Percentiles rank a stretch among this genome's conserved stretches.
Conservation (phyloP, 2,888 invertebrate species). For the Seira musarum region DNA sequence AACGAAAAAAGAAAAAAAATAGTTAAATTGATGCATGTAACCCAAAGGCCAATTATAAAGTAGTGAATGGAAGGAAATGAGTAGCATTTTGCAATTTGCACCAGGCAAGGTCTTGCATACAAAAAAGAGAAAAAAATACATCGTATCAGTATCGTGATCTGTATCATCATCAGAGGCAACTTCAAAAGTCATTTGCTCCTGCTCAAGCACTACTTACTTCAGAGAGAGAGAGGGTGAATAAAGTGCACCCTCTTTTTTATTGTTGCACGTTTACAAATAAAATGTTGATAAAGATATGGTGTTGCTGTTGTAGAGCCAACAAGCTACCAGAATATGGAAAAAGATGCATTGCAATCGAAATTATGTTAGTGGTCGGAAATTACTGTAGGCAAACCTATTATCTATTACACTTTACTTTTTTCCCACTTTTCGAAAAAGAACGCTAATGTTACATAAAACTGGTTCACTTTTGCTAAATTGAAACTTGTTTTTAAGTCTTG, state of each 20-base stretch:
- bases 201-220: too few species aligned
- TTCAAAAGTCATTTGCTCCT: background rate
- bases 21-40: conserved; percentile 40
- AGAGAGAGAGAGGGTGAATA: too few species aligned
- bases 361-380: conserved; percentile 58
- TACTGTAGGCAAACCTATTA: conserved; percentile 47
- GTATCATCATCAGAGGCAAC: background rate
- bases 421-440: conserved; percentile 24
- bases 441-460: conserved; percentile 41
- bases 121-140: conserved; percentile 12
- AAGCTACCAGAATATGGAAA: too few species aligned
- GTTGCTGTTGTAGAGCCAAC: too few species aligned
- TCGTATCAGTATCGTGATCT: too few species aligned
- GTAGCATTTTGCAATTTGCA: conserved; percentile 52
- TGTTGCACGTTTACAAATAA: conserved; percentile 26
- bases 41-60: conserved; percentile 46
- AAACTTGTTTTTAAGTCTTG: conserved; percentile 40
- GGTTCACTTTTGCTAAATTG: conserved; percentile 52
- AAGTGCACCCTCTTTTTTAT: background rate
- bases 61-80: conserved; percentile 36
- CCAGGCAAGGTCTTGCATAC: conserved; percentile 43
- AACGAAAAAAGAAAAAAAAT: too few species aligned
- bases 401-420: conserved; percentile 51
- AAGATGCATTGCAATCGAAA: too few species aligned
- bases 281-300: too few species aligned